phyloP scores from a whole-genome alignment of 2,888 invertebrate species.

The Thysanoteuthis rhombus region DNA sequence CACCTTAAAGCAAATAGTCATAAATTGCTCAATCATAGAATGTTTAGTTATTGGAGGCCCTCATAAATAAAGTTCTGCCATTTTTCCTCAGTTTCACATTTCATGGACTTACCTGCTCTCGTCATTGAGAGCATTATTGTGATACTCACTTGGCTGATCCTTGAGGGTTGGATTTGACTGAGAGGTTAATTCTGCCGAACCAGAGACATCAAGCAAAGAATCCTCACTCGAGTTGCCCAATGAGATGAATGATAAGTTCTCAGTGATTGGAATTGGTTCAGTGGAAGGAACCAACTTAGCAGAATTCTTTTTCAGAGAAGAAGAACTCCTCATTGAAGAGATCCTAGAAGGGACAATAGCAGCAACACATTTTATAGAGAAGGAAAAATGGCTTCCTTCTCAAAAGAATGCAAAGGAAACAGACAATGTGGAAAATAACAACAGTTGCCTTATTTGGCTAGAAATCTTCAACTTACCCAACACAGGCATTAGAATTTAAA shows the following conservation, averaged over 20 bases:
- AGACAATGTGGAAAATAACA: no score
- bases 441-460: no score
- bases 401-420: background rate
- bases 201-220: background rate
- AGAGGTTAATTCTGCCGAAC: background rate
- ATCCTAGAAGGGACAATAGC: background rate
- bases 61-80: no score
- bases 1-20: no score
- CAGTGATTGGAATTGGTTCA: background rate
- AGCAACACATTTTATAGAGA: background rate
- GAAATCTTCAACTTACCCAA: no score
- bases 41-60: no score
- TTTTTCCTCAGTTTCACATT: no score
- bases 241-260: background rate
- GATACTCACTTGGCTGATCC: background rate
- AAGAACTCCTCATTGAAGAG: background rate
- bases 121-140: no score
- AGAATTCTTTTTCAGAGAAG: conserved; percentile 2
- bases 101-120: no score
- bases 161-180: background rate
- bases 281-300: background rate
- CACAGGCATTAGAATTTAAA: no score
- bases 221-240: conserved; percentile 22
- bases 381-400: background rate
- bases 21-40: no score